Percentiles rank a stretch among this genome's conserved stretches.
phyloP scores from a whole-genome alignment of 2,113 vertebrate genomes.

The Actenoides hombroni region DNA sequence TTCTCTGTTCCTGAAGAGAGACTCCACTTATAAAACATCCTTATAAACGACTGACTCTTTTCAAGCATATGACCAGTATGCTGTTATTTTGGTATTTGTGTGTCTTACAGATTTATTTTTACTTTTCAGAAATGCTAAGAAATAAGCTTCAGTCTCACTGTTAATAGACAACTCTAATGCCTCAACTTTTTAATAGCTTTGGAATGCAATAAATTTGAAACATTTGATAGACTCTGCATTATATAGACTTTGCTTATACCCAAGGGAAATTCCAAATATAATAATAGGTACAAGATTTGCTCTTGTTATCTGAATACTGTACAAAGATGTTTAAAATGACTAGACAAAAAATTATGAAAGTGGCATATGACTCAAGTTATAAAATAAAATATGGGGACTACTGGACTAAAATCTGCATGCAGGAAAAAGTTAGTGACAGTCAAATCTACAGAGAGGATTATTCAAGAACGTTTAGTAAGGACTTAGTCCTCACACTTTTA shows the following conservation, averaged over 20 bases:
- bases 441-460: not conserved
- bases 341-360: constrained; percentile 51
- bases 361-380: constrained; percentile 14
- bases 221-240: not conserved
- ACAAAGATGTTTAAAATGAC: constrained; percentile 29
- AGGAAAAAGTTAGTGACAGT: not conserved
- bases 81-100: not conserved
- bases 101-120: not conserved
- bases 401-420: not conserved
- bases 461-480: not conserved
- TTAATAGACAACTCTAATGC: not conserved
- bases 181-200: not conserved
- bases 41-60: not conserved
- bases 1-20: not conserved
- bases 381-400: constrained; percentile 16
- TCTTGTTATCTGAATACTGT: not conserved
- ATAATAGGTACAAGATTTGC: not conserved
- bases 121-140: not conserved
- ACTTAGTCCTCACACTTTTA: not conserved
- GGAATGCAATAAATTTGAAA: not conserved
- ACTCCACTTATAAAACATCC: not conserved
- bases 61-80: not conserved
- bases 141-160: not conserved
- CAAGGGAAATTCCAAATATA: not conserved
- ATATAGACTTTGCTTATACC: not conserved